phyloP scores from a whole-genome alignment of 2,797 vertebrate species.

The Takifugu rubripes region DNA sequence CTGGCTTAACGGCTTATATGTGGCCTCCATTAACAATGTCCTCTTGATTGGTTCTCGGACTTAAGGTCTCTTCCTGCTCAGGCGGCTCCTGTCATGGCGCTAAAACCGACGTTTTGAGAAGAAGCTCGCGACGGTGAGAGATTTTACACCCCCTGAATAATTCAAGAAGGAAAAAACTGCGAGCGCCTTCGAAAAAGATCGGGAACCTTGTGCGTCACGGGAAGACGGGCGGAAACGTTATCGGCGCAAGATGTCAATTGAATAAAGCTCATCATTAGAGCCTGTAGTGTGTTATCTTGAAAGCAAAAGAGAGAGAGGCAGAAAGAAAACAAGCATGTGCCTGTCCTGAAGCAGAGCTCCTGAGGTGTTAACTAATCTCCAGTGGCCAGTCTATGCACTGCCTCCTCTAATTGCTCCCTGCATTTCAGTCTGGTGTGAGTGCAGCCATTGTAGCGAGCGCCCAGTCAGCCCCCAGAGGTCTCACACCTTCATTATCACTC shows the following conservation, averaged over 20 bases:
- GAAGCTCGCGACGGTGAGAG: constrained; percentile 40
- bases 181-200: constrained; percentile 15
- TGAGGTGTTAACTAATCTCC: constrained; percentile 89
- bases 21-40: constrained; percentile 84
- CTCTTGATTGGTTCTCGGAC: constrained; percentile 81
- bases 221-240: constrained; percentile 34
- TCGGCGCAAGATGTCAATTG: constrained; percentile 58
- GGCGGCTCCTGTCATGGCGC: constrained; percentile 60
- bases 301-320: constrained; percentile 65
- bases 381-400: constrained; percentile 85
- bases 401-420: constrained; percentile 91
- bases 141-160: constrained; percentile 60
- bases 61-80: constrained; percentile 76
- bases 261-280: constrained; percentile 71
- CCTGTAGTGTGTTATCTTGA: constrained; percentile 67
- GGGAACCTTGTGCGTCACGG: constrained; percentile 19
- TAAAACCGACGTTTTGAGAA: constrained; percentile 56
- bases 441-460: constrained; percentile 89
- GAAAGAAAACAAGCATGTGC: constrained; percentile 77
- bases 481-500: constrained; percentile 98
- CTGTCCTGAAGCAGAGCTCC: constrained; percentile 82
- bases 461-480: constrained; percentile 87
- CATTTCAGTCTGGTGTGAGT: constrained; percentile 90
- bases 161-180: constrained; percentile 60
- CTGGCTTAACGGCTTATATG: constrained; percentile 83